These are phyloP conservation scores for Apostichopus californicus DNA, from an alignment of 35 echinoderm and acorn worm species.

Conservation along the genomic window DNA sequence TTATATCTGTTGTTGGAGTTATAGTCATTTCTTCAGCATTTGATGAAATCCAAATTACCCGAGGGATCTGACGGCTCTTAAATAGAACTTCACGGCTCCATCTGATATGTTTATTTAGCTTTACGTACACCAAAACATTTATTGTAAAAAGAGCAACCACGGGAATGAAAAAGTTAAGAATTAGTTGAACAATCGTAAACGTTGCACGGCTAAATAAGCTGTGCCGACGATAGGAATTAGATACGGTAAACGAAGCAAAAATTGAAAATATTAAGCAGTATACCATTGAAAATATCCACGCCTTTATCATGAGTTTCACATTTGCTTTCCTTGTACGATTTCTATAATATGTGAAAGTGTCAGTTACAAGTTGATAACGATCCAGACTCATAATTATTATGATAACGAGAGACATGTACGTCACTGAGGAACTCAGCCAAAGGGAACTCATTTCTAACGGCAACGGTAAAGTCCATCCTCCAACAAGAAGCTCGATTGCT, in stretches of 20 bases:
- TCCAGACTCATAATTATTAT: constrained; percentile 35
- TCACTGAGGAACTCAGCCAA: background rate
- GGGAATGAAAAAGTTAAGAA: constrained; percentile 6
- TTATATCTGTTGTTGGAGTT: background rate
- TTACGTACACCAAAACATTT: background rate
- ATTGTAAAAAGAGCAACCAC: background rate
- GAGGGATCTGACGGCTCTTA: background rate
- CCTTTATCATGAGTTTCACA: background rate
- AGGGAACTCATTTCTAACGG: background rate
- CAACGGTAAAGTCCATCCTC: background rate
- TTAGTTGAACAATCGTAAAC: background rate
- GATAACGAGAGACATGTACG: background rate
- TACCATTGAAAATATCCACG: background rate
- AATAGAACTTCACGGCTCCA: background rate
- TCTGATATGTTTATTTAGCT: constrained; percentile 11
- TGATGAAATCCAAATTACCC: background rate
- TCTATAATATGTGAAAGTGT: background rate
- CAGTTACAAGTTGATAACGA: constrained; percentile 7
- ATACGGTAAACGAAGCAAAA: background rate
- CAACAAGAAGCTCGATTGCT: background rate
- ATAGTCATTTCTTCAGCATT: background rate
- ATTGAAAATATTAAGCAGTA: background rate
- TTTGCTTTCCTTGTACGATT: constrained; percentile 12
- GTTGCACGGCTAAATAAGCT: background rate
- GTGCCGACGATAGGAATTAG: background rate